These are phyloP conservation scores for Ciconia stormi DNA, from an alignment of 2,113 vertebrate genomes.

Conservation along the genomic window DNA sequence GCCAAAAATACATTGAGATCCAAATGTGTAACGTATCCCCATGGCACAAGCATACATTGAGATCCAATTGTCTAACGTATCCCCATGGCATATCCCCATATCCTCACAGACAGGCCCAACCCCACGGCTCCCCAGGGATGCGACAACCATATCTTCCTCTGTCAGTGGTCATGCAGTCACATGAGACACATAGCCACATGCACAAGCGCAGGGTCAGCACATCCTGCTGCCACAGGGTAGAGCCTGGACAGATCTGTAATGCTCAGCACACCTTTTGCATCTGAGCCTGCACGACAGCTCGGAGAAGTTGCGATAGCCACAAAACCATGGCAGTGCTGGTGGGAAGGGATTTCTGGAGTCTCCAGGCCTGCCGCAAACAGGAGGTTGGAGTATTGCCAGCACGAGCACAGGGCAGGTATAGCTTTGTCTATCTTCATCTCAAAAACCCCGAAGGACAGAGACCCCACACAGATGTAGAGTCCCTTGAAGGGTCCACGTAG, in stretches of 20 bases:
- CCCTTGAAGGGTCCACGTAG: not conserved
- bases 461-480: not conserved
- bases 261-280: fast-evolving
- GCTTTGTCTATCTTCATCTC: not conserved
- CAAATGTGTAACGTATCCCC: conserved; percentile 34
- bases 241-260: not conserved
- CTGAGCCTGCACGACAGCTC: not conserved
- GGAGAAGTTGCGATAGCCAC: not conserved
- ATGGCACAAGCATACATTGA: not conserved
- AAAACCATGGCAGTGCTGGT: not conserved
- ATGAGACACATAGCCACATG: fast-evolving
- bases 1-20: not conserved
- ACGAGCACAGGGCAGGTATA: not conserved
- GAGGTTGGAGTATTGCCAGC: not conserved
- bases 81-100: conserved; percentile 47
- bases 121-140: not conserved
- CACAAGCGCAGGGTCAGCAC: not conserved
- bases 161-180: fast-evolving
- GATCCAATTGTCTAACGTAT: not conserved
- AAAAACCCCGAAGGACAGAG: not conserved
- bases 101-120: not conserved
- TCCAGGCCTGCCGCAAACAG: not conserved
- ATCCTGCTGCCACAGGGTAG: not conserved
- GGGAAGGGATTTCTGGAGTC: not conserved
- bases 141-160: fast-evolving